phyloP scores from a whole-genome alignment of 2,797 vertebrate species.

The Macrochelys suwanniensis region DNA sequence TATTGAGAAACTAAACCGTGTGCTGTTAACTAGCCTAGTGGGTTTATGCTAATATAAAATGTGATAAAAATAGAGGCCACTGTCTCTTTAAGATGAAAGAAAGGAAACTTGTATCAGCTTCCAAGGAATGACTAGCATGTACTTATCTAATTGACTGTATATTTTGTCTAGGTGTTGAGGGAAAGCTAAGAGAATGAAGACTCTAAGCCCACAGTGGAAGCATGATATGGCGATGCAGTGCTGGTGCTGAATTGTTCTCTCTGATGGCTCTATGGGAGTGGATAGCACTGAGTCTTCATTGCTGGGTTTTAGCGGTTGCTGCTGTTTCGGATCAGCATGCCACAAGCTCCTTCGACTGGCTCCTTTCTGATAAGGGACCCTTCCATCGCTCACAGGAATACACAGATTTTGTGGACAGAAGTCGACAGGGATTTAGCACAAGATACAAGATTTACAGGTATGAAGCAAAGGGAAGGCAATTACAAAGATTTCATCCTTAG shows the following conservation, averaged over 20 bases:
- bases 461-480: constrained; percentile 76
- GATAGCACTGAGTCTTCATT: constrained; percentile 95
- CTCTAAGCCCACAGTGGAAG: constrained; percentile 90
- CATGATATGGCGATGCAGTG: constrained; percentile 90
- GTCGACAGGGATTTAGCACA: constrained; percentile 96
- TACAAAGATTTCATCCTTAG: constrained; percentile 17
- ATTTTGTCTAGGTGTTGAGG: constrained; percentile 88
- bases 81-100: constrained; percentile 67
- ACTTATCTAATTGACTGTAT: constrained; percentile 80
- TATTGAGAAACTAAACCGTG: constrained; percentile 63
- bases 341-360: constrained; percentile 97
- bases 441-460: constrained; percentile 99
- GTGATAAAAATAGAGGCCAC: constrained; percentile 60
- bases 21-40: constrained; percentile 71
- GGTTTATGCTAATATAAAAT: constrained; percentile 71
- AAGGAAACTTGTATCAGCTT: constrained; percentile 60
- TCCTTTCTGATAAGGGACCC: constrained; percentile 97
- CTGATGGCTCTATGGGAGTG: constrained; percentile 99
- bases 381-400: constrained; percentile 98
- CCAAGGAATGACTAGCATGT: constrained; percentile 69
- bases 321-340: constrained; percentile 92
- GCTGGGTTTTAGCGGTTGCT: constrained; percentile 87
- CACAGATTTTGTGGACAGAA: constrained; percentile 98
- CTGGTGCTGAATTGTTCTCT: constrained; percentile 91
- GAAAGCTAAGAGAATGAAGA: constrained; percentile 93